Percentiles rank a stretch among this genome's conserved stretches.
Conservation (phyloP, 2,797 vertebrate genomes). For the Spinus pinus region DNA sequence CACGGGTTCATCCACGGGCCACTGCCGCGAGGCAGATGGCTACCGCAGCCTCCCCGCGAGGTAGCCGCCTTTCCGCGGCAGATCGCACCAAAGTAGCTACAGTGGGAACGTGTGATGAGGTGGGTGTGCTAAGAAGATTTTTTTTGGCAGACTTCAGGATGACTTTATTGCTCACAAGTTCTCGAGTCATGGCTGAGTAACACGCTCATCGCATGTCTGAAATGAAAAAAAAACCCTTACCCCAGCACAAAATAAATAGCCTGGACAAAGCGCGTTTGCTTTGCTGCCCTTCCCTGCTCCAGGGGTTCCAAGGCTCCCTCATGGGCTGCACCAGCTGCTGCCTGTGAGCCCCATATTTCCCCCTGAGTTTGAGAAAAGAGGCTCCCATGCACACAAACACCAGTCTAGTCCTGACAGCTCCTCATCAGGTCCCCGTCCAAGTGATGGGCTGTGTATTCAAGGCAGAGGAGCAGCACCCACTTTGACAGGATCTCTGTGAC, state of each 20-base stretch:
- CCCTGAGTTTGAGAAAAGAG: not conserved
- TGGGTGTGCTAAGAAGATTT: slow-evolving; percentile 61
- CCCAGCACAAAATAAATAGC: slow-evolving; percentile 47
- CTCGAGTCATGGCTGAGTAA: slow-evolving; percentile 66
- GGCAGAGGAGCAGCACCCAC: not conserved
- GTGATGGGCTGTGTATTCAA: not conserved
- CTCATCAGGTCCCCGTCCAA: accelerated
- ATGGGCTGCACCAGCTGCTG: not conserved
- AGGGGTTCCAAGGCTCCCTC: not conserved
- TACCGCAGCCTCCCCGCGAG: not conserved
- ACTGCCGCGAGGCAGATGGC: not conserved
- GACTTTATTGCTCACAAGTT: slow-evolving; percentile 70
- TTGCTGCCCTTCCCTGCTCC: not conserved
- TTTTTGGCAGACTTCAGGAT: slow-evolving; percentile 61
- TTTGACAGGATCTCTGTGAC: not conserved
- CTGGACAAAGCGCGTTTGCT: not conserved
- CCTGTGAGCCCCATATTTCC: not conserved
- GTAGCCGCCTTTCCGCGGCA: slow-evolving; percentile 8
- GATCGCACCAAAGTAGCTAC: slow-evolving; percentile 29
- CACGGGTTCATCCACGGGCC: not conserved
- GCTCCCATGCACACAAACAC: not conserved
- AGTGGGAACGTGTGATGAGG: slow-evolving; percentile 63
- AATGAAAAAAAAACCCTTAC: not conserved
- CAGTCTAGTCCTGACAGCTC: not conserved
- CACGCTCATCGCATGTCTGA: slow-evolving; percentile 38